Evolutionary conservation across 2,113 vertebrate genomes (phyloP), one percentile per base, ranked within the genome.

Genomic region (Xiphorhynchus elegans): DNA sequence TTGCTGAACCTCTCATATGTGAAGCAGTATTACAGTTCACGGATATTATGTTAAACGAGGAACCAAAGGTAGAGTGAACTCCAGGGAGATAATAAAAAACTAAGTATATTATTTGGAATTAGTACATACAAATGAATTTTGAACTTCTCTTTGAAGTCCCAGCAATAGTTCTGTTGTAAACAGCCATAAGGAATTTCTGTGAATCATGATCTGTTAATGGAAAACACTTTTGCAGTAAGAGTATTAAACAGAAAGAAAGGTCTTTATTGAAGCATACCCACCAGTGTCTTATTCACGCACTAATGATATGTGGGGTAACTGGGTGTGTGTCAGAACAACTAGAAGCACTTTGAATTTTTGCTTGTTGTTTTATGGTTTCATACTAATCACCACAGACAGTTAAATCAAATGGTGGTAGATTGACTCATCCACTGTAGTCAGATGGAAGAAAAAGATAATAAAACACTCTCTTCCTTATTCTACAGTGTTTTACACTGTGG

Each of bases 331-430:
- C 62, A 76, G 55, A 82, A 83, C 52, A 88, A 40, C 39, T 67
- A 76, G 24, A 63, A 84, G 77, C 63, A 53, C 28, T 72, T 87
- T 44, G 13, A 80, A 69, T 35, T 33, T 83, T 67, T 59, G n/a
- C 17, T 77, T 62, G 29, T 13, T 26, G 28, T 83, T 90, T 87
- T 80, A 84, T 58, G 8, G 19, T 11, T 91, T 93, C 53, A 31
- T 72, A 14, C 12, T 91, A 2, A 67, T 83, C 62, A 76, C 37
- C 44, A 90, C 24, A 70, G 69, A 63, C 17, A 73, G 17, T 77
- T 97, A 87, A 95, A 93, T 94, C 70, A 91, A 94, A 47, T 63
- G 20, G 17, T 17, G 40, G 75, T 77, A 77, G n/a, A 80, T 90
- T 89, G 87, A 76, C 17, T 85, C 47, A 67, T 68, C 39, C 67